Base-by-base conservation (phyloP, 2,888 invertebrate genomes). In the Ormyrus labotus region DNA sequence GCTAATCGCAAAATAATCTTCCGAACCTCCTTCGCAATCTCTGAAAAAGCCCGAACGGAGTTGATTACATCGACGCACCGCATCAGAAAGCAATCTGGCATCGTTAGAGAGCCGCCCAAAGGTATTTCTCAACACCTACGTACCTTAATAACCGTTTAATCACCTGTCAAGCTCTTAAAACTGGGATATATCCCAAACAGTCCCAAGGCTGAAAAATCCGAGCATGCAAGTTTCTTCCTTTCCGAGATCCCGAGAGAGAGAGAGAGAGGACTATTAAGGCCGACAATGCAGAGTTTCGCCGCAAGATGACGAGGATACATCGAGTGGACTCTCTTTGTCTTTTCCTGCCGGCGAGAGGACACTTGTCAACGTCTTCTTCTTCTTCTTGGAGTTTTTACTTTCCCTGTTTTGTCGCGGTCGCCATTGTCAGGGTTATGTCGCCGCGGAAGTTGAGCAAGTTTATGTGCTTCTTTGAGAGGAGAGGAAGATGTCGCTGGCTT, bases 281-380 rank as follows among this genome's bases (percentile, higher is more conserved):
- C 11, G 11, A 69, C 5, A 45, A 57, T 13, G 9, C 45, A 7
- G 6, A 19, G 63, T 57, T 47, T 47, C 8, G 57, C 19, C 11
- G n/a, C 69, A n/a, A 34, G 45, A 55, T 45, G 11, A 19, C 47
- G 48, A 70, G 19, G 69, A 70, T 57, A 9, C 57, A 13, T 69
- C 69, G 70, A 34, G 4, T 19, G 6, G 6, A 53, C 13, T 47
- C 48, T 65, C 63, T 53, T 45, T 72, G 50, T 50, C 61, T 63
- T 63, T 72, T 45, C 13, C 51, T 34, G 19, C n/a, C 47, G n/a
- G 60, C 34, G 61, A 60, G 19, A 19, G 19, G 7, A 61, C 51
- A 45, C 55, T 68, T 55, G 55, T 63, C 72, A 13, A n/a, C 63
- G 69, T 69, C 69, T 57, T 57, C 47, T 47, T 34, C 47, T 47